Evolutionary conservation across 2,113 vertebrate species (phyloP).

Genomic region (Egretta garzetta): DNA sequence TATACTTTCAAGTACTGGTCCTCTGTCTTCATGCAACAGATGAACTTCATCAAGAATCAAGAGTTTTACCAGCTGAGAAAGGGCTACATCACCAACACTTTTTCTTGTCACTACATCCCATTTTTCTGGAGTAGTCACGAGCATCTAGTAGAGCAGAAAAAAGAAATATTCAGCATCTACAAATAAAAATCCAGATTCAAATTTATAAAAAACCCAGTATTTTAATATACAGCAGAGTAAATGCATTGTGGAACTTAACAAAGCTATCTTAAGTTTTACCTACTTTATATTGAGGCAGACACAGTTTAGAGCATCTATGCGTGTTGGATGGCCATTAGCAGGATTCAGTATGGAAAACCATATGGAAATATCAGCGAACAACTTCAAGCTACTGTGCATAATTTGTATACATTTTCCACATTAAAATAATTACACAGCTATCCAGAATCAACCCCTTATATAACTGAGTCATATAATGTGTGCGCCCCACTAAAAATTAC

Average conservation of each 20-base stretch:
- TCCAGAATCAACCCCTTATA: background rate
- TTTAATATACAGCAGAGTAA: background rate
- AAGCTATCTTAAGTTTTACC: background rate
- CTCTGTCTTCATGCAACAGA: conserved; percentile 95
- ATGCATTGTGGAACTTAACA: background rate
- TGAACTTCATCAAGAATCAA: conserved; percentile 98
- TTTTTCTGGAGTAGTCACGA: conserved; percentile 98
- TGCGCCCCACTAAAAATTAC: background rate
- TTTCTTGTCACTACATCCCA: conserved; percentile 99
- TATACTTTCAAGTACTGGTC: conserved; percentile 96
- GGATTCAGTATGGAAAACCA: background rate
- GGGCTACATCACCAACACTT: conserved; percentile 94
- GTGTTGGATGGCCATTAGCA: background rate
- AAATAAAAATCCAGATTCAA: background rate
- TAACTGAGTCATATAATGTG: background rate
- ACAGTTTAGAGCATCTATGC: background rate
- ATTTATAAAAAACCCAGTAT: background rate
- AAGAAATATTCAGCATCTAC: background rate
- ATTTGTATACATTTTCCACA: background rate
- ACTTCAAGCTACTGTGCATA: background rate
- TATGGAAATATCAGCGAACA: background rate
- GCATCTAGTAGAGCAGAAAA: conserved; percentile 80
- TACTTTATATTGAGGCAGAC: background rate
- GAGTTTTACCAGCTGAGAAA: conserved; percentile 93
- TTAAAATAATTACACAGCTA: background rate